phyloP scores from a whole-genome alignment of 1,140 invertebrate species.

The Heterodera carotae region DNA sequence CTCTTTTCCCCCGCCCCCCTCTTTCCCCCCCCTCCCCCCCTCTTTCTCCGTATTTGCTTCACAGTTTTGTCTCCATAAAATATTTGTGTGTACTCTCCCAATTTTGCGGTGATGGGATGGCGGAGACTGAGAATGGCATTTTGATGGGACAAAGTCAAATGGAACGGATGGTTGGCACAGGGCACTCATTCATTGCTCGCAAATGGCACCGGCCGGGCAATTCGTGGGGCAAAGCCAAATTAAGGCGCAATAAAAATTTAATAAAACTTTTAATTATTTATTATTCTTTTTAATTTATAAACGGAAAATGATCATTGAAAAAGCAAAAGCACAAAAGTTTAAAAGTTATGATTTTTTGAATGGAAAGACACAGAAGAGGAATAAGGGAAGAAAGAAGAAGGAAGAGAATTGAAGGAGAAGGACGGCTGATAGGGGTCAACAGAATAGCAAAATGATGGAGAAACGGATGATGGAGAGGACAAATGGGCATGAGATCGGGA shows the following conservation, averaged over 20 bases:
- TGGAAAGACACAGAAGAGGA: not conserved
- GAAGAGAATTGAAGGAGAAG: not conserved
- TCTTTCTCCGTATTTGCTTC: not conserved
- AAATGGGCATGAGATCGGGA: not conserved
- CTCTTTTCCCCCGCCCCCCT: too few species aligned
- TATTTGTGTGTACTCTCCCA: not conserved
- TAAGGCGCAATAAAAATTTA: too few species aligned
- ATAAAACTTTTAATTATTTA: too few species aligned
- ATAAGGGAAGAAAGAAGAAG: not conserved
- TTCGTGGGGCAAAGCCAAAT: too few species aligned
- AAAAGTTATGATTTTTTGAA: not conserved
- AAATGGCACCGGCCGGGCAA: too few species aligned
- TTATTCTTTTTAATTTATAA: not conserved
- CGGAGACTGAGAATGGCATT: not conserved
- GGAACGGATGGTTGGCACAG: not conserved
- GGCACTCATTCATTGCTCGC: too few species aligned
- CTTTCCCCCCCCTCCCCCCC: too few species aligned
- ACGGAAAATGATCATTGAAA: not conserved
- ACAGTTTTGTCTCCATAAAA: not conserved
- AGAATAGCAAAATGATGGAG: not conserved
- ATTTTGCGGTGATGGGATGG: not conserved
- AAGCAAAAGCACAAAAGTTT: too few species aligned
- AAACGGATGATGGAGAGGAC: not conserved
- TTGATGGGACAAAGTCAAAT: not conserved
- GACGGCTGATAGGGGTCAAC: not conserved